A percentile compares a stretch with the other conserved stretches of the same genome.
These are phyloP conservation scores for Paramormyrops kingsleyae DNA, from an alignment of 2,113 vertebrate genomes.

Conservation along the genomic window DNA sequence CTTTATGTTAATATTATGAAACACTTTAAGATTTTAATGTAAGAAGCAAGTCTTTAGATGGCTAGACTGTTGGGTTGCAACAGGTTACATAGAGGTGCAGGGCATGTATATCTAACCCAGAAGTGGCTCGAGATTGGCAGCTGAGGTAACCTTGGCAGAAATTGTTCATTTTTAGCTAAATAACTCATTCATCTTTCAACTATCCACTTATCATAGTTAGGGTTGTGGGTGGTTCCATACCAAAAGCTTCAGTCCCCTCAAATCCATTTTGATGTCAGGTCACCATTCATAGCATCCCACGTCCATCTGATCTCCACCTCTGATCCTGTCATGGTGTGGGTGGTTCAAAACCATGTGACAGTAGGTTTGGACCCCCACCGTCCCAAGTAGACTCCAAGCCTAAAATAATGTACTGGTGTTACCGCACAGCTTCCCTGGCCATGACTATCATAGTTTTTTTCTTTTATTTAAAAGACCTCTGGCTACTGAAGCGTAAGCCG, in stretches of 20 bases:
- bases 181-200: not conserved
- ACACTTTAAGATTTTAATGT: not conserved
- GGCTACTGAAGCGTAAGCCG: not conserved
- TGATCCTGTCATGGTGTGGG: not conserved
- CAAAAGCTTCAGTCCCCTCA: not conserved
- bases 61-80: not conserved
- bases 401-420: not conserved
- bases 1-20: not conserved
- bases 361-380: not conserved
- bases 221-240: not conserved
- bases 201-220: not conserved
- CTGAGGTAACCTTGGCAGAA: not conserved
- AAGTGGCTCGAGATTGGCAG: not conserved
- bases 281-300: not conserved
- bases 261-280: conserved; percentile 1
- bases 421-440: not conserved
- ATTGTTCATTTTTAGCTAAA: not conserved
- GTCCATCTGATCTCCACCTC: not conserved
- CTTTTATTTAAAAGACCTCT: not conserved
- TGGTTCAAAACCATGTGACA: not conserved
- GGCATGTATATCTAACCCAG: not conserved
- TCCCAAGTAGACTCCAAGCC: not conserved
- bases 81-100: not conserved
- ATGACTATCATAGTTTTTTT: not conserved
- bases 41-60: not conserved